Evolutionary conservation across 2,797 vertebrate genomes (phyloP), one percentile per base, ranked within the genome.

Genomic region (Parauchenoglanis punctatus): DNA sequence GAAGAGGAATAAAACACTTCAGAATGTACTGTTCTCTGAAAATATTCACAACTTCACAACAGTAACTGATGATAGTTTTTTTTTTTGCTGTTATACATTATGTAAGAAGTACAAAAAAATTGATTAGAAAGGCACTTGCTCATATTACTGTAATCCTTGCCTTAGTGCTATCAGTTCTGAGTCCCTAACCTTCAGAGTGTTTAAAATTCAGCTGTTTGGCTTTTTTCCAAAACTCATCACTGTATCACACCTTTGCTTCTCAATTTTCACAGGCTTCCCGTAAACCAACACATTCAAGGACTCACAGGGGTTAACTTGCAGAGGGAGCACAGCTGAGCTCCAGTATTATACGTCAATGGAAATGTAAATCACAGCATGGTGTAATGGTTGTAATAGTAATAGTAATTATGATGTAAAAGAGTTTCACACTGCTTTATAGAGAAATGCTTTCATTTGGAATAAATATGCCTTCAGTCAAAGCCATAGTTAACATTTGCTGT

Each of bases 321-420:
- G 61, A 65, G n/a, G 25, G 61, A 83, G 7, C 2, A 7, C 59
- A 67, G 44, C 15, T 82, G 59, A 65, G 44, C 81, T 65, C 25
- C 56, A 25, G 40, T 63, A 65, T 44, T 83, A n/a, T 67, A 82
- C 65, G 65, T 83, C 61, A 52, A 13, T 31, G 8, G n/a, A 52
- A 83, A 31, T 67, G 28, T 67, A 83, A 83, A 83, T 83, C 17
- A 83, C 59, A 65, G 70, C 80, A 65, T 52, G 44, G 15, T 31
- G 81, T 83, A 67, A 52, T 83, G 46, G 80, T 7, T 2, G 63
- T 31, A 28, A 20, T 67, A 52, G 31, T 83, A 31, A 67, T 82
- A 28, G 65, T 65, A 28, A 67, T 52, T 0, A 82, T 67, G n/a
- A 67, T 67, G 40, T 65, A 49, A 28, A 65, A 61, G 1, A 28